Evolutionary conservation across 2,113 vertebrate genomes (phyloP).

Genomic region (Triplophysa dalaica): DNA sequence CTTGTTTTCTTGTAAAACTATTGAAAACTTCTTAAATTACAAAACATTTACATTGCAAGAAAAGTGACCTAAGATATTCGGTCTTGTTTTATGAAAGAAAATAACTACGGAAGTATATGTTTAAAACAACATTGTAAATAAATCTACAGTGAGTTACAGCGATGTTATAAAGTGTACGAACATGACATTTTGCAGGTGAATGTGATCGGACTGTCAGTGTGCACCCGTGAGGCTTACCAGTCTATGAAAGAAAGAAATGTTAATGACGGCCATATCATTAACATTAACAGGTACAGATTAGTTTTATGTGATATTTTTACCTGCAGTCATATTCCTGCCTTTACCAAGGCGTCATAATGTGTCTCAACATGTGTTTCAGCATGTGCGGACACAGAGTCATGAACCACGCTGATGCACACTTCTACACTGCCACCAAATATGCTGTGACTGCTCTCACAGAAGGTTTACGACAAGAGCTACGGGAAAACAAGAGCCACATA

Average conservation of each 20-base stretch:
- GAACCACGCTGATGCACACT: conserved; percentile 69
- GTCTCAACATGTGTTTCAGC: conserved; percentile 62
- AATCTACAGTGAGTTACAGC: no score
- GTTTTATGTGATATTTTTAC: background rate
- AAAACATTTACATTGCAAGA: no score
- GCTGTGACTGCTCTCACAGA: conserved; percentile 85
- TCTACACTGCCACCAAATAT: conserved; percentile 86
- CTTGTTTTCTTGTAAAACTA: no score
- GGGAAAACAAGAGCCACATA: conserved; percentile 82
- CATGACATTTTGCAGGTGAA: conserved; percentile 75
- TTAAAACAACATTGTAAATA: no score
- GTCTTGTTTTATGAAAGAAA: no score
- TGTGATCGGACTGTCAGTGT: conserved; percentile 82
- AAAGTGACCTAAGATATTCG: no score
- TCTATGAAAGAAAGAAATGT: conserved; percentile 88
- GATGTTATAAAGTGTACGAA: background rate
- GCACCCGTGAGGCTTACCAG: conserved; percentile 84
- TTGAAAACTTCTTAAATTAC: no score
- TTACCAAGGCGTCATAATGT: background rate
- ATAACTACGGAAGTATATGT: no score
- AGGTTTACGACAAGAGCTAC: conserved; percentile 84
- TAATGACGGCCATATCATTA: conserved; percentile 88
- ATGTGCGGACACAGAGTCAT: conserved; percentile 82
- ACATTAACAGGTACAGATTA: conserved; percentile 83
- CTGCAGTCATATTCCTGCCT: background rate